Evolutionary conservation across 2,113 vertebrate genomes (phyloP), one percentile per base, ranked within the genome.

Genomic region (Lota lota): DNA sequence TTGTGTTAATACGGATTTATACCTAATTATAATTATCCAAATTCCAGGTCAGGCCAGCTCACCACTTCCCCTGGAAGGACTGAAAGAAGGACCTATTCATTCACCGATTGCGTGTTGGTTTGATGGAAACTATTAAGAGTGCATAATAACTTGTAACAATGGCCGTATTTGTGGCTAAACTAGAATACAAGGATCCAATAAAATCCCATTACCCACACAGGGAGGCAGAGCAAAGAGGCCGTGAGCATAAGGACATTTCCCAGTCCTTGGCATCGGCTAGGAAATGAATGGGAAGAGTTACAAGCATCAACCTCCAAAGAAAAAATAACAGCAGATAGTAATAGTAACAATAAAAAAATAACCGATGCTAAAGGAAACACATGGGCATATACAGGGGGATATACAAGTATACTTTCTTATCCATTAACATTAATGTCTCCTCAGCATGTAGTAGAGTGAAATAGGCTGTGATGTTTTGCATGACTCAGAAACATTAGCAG

Each of bases 61-160:
- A 75, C 24, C 64, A 36, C 57, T 53, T 74, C 62, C 65, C 75
- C 60, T 53, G 73, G 70, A 69, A 56, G 16, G 63, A 59, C 20
- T 69, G 16, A 51, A 77, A 84, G 71, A 80, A 80, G 79, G 79
- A 60, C 75, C 67, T 64, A 70, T 79, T 77, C 64, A 80, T 79
- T 74, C 66, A 78, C 15, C 56, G 57, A 74, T 77, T 78, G 67
- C 58, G 68, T 78, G 69, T 61, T 66, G 15, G 54, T 83, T 69
- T 80, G 51, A 82, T 64, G 70, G 40, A 70, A 77, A 77, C 19
- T 7, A 54, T 22, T 65, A 65, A 21, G 33, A 18, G 20, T 18
- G 21, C 16, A 53, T 53, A 28, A 28, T 28, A 4, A 28, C 24
- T 56, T 20, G 64, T 16, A 77, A 85, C 81, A 86, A 84, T 56